phyloP scores from a whole-genome alignment of 2,797 vertebrate species.

The Sebastes hubbsi region DNA sequence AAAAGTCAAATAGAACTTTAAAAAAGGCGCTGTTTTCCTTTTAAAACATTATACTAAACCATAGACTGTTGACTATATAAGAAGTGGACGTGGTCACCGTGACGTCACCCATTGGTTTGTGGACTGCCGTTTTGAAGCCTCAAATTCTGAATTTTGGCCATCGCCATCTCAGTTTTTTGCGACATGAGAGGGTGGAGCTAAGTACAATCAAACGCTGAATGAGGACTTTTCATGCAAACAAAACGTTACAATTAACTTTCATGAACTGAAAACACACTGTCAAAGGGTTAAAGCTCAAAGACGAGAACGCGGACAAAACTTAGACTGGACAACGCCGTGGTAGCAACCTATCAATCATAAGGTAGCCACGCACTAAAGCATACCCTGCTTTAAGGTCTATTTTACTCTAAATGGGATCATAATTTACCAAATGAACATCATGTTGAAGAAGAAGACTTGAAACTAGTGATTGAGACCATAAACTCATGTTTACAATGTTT shows the following conservation, averaged over 20 bases:
- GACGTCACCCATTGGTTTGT: not conserved
- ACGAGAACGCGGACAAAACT: too few species aligned
- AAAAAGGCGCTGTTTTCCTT: not conserved
- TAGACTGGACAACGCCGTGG: rapidly evolving
- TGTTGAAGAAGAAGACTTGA: too few species aligned
- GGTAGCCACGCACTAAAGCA: not conserved
- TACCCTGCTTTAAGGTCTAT: not conserved
- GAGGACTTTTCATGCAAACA: not conserved
- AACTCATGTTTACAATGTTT: too few species aligned
- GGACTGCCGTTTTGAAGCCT: not conserved
- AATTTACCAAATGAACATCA: not conserved
- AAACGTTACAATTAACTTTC: not conserved
- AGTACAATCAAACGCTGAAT: not conserved
- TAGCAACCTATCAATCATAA: not conserved
- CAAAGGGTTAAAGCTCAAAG: not conserved
- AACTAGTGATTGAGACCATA: too few species aligned
- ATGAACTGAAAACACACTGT: not conserved
- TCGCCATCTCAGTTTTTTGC: rapidly evolving
- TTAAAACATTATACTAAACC: not conserved
- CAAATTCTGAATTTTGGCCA: rapidly evolving
- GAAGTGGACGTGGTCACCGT: not conserved
- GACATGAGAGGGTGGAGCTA: rapidly evolving
- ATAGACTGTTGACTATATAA: not conserved
- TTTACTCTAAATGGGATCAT: not conserved
- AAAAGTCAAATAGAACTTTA: not conserved